Conservation (phyloP, 2,797 vertebrate species). For the Pygocentrus nattereri region DNA sequence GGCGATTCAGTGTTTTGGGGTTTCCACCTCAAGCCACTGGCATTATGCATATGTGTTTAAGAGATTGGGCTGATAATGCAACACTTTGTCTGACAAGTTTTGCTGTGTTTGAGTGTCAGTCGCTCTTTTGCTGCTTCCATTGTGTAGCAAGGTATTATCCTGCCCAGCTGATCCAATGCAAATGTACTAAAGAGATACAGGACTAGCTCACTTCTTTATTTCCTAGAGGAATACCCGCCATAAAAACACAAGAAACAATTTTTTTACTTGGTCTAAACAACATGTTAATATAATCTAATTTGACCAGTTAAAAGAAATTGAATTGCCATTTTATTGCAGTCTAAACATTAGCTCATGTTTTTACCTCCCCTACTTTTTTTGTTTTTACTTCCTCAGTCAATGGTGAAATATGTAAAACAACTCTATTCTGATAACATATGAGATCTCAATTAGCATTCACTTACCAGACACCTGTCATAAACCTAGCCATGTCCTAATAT, state of each 20-base stretch:
- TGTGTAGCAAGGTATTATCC: constrained; percentile 74
- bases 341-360: background rate
- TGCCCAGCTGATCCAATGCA: constrained; percentile 69
- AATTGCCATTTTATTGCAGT: background rate
- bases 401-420: constrained; percentile 1
- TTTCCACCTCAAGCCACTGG: constrained; percentile 76
- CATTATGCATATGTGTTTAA: constrained; percentile 82
- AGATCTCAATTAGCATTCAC: constrained; percentile 31
- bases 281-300: constrained; percentile 12
- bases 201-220: constrained; percentile 23
- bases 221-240: constrained; percentile 3
- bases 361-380: background rate
- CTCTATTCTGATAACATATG: constrained; percentile 15
- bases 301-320: no score
- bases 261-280: constrained; percentile 11
- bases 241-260: constrained; percentile 13
- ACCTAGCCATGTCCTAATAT: constrained; percentile 11
- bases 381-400: background rate
- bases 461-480: constrained; percentile 35
- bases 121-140: constrained; percentile 72
- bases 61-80: constrained; percentile 77
- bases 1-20: constrained; percentile 72
- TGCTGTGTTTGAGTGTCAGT: constrained; percentile 73
- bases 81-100: constrained; percentile 84
- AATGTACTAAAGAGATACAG: constrained; percentile 76